Evolutionary conservation across 2,797 vertebrate species (phyloP).

Genomic region (Rhinophrynus dorsalis): DNA sequence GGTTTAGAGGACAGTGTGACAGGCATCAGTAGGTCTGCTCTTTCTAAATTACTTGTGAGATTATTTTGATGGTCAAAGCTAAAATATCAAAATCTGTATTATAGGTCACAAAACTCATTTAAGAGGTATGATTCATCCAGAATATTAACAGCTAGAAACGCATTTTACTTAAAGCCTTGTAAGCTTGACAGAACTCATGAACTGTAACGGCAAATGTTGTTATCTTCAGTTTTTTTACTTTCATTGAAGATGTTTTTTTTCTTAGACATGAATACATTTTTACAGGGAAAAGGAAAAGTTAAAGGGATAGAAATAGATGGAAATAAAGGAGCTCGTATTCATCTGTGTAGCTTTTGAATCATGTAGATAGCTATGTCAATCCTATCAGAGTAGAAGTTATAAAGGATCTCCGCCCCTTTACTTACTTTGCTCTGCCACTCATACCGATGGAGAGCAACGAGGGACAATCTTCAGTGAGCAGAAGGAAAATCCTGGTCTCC

Average conservation of each 20-base stretch:
- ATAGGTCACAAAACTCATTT: slow-evolving; percentile 43
- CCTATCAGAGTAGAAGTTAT: too few relatives aligned
- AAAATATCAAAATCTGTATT: slow-evolving; percentile 43
- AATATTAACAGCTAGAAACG: slow-evolving; percentile 36
- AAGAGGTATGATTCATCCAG: slow-evolving; percentile 39
- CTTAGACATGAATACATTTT: slow-evolving; percentile 17
- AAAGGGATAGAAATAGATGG: too few relatives aligned
- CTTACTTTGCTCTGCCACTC: too few relatives aligned
- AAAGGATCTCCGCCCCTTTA: too few relatives aligned
- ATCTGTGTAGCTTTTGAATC: too few relatives aligned
- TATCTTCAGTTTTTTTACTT: slow-evolving; percentile 33
- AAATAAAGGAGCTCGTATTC: too few relatives aligned
- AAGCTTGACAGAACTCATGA: slow-evolving; percentile 27
- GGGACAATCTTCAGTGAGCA: too few relatives aligned
- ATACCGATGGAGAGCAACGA: too few relatives aligned
- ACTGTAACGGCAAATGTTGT: slow-evolving; percentile 23
- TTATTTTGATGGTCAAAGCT: slow-evolving; percentile 41
- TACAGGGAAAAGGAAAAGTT: slow-evolving; percentile 24
- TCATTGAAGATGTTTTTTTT: slow-evolving; percentile 30
- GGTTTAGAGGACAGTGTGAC: slow-evolving; percentile 22
- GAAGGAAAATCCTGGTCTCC: too few relatives aligned
- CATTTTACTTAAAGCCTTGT: slow-evolving; percentile 31
- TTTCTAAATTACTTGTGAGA: slow-evolving; percentile 22
- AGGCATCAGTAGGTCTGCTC: slow-evolving; percentile 34
- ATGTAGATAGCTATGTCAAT: too few relatives aligned